phyloP scores from a whole-genome alignment of 2,888 invertebrate species.

The Caenorhabditis doughertyi region DNA sequence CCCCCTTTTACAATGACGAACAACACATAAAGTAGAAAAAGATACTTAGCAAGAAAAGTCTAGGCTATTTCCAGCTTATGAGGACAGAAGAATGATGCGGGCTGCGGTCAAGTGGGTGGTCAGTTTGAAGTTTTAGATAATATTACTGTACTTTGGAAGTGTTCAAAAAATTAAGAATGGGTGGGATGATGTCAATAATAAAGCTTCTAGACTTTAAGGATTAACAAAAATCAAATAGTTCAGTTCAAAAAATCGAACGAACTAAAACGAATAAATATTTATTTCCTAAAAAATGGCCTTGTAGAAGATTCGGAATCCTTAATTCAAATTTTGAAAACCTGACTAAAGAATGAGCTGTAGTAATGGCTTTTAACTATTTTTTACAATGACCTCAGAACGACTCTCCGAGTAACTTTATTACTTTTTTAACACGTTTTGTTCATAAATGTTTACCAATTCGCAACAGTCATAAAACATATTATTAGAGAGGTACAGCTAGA shows the following conservation, averaged over 20 bases:
- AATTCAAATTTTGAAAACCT: too few relatives aligned
- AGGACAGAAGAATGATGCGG: not conserved
- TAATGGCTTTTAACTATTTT: too few relatives aligned
- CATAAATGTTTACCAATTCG: too few relatives aligned
- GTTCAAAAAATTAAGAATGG: not conserved
- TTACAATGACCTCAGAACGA: too few relatives aligned
- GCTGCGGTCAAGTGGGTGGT: not conserved
- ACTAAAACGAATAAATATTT: too few relatives aligned
- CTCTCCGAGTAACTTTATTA: too few relatives aligned
- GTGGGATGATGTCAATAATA: not conserved
- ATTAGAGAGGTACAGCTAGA: not conserved
- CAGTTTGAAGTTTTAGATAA: not conserved
- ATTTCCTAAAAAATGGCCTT: too few relatives aligned
- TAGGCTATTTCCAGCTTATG: not conserved
- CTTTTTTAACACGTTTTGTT: too few relatives aligned
- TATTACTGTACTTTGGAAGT: slow-evolving; percentile 17
- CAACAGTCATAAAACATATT: not conserved
- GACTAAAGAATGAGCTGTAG: too few relatives aligned
- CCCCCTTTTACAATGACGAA: slow-evolving; percentile 26
- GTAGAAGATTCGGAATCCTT: too few relatives aligned
- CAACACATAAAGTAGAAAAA: slow-evolving; percentile 16
- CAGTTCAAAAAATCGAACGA: slow-evolving; percentile 25
- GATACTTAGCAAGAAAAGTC: not conserved
- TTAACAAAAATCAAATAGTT: slow-evolving; percentile 3
- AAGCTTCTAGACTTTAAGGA: slow-evolving; percentile 12